Evolutionary conservation across 2,888 invertebrate species (phyloP).

Genomic region (Drosophila kambysellisi): DNA sequence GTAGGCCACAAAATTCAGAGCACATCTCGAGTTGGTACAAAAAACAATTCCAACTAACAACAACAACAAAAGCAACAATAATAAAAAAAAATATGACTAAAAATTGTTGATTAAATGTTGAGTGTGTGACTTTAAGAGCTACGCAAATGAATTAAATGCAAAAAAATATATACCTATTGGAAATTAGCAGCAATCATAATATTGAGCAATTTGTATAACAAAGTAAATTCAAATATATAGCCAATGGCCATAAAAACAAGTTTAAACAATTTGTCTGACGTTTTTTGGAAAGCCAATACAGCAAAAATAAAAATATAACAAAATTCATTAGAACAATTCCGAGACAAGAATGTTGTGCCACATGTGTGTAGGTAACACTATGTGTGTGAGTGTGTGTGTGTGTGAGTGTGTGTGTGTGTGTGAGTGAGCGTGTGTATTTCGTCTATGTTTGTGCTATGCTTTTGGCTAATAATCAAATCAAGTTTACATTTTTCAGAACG

Average conservation of each 20-base stretch:
- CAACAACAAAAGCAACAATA: background rate
- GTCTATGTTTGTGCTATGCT: conserved; percentile 32
- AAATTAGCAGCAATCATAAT: conserved; percentile 69
- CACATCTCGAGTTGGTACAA: conserved; percentile 28
- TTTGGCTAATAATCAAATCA: conserved; percentile 75
- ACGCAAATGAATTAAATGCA: conserved; percentile 20
- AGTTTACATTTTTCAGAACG: conserved; percentile 71
- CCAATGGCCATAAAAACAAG: conserved; percentile 63
- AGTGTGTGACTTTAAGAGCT: conserved; percentile 26
- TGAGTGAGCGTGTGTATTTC: conserved; percentile 3
- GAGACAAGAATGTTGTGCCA: conserved; percentile 73
- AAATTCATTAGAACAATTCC: conserved; percentile 81
- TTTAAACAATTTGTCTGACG: conserved; percentile 65
- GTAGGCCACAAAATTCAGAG: conserved; percentile 45
- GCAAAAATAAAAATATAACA: conserved; percentile 41
- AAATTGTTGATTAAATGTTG: conserved; percentile 43
- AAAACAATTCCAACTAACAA: conserved; percentile 1
- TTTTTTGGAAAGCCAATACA: background rate
- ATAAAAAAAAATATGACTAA: conserved; percentile 12
- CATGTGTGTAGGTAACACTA: conserved; percentile 11
- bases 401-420: background rate
- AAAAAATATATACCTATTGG: conserved; percentile 22
- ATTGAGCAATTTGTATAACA: conserved; percentile 48
- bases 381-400: background rate
- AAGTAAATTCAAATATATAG: conserved; percentile 67